Percentiles rank a stretch among this genome's conserved stretches.
Conservation (phyloP, 2,797 vertebrate genomes). For the Ctenochaetus hawaiiensis region DNA sequence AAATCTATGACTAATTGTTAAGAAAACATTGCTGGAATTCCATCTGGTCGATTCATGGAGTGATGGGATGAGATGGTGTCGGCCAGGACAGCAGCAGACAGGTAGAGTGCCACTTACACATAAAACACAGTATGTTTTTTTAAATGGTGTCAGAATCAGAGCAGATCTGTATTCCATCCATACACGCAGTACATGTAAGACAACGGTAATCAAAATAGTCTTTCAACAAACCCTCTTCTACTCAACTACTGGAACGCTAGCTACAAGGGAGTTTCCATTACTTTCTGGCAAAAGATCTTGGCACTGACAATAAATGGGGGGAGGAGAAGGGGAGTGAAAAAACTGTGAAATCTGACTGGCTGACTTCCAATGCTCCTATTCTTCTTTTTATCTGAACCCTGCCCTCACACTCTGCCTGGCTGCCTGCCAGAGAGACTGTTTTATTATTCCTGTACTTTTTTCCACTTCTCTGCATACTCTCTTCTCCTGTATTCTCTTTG, state of each 20-base stretch:
- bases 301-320: slow-evolving; percentile 74
- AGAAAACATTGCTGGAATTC: too few relatives aligned
- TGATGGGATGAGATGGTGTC: too few relatives aligned
- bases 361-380: slow-evolving; percentile 80
- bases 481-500: slow-evolving; percentile 54
- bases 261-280: slow-evolving; percentile 81
- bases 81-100: neutral
- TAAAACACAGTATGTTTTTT: neutral
- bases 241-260: slow-evolving; percentile 47
- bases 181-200: slow-evolving; percentile 27
- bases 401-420: slow-evolving; percentile 79
- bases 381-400: slow-evolving; percentile 82
- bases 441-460: slow-evolving; percentile 78
- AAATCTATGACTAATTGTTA: too few relatives aligned
- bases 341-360: slow-evolving; percentile 81
- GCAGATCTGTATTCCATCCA: slow-evolving; percentile 10
- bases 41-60: too few relatives aligned
- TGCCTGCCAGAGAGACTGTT: slow-evolving; percentile 72
- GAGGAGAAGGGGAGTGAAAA: slow-evolving; percentile 43
- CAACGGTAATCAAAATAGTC: slow-evolving; percentile 45
- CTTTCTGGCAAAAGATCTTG: slow-evolving; percentile 80
- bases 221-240: slow-evolving; percentile 60
- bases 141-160: slow-evolving; percentile 27
- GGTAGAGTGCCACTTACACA: slow-evolving; percentile 9
- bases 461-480: slow-evolving; percentile 54